Evolutionary conservation across 1,140 invertebrate species (phyloP), one percentile per base, ranked within the genome.

Genomic region (Rhyacophila brunnea): DNA sequence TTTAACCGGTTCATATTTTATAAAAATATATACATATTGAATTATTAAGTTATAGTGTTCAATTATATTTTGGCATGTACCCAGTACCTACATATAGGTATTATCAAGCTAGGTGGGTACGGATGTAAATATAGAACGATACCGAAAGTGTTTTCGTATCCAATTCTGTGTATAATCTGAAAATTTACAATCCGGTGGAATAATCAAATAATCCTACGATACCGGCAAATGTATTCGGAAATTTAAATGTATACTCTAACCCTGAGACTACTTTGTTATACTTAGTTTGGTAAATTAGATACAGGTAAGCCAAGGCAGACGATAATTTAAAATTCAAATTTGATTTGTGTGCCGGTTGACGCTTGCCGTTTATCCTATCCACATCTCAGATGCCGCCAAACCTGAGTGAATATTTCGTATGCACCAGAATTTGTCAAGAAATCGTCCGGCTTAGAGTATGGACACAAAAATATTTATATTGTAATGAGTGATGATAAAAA

Each of bases 321-420:
- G 40, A 45, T 51, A 48, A 62, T 62, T 62, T 62, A 52, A 62
- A 56, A 56, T 62, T 62, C 53, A 62, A 62, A 62, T 61, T 52
- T 38, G 19, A 51, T 50, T 23, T 42, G 48, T 57, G 40, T 43
- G 42, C 36, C 19, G 19, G 19, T 32, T 53, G 23, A 35, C 50
- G 49, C 47, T 48, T 20, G 28, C 58, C 51, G 19, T 40, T 15
- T 51, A 51, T 51, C 59, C 23, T 9, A 9, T 23, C 14, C 15
- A 42, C n/a, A 57, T 57, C 54, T 58, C 23, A 28, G 23, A 28
- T 23, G 15, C 40, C 7, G 47, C 44, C 17, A 11, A 43, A 55
- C 13, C 43, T 47, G 47, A 6, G 46, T 13, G 23, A 48, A 40
- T 40, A 15, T 13, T 40, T 40, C 23, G 38, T 40, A 11, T 40